phyloP scores from a whole-genome alignment of 2,797 vertebrate genomes.

The Cercopithecus mitis region DNA sequence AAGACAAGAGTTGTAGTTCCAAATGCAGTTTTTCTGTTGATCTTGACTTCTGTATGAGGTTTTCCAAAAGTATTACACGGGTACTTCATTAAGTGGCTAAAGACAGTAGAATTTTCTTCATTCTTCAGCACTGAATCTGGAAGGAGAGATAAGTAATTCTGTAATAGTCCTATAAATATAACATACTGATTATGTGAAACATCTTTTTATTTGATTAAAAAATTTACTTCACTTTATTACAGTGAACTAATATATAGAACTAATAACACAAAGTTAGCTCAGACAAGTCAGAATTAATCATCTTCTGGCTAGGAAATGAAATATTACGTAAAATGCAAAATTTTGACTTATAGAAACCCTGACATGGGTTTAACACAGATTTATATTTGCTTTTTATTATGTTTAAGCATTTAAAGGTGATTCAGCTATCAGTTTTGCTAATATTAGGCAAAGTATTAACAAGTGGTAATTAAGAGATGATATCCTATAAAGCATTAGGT shows the following conservation, averaged over 20 bases:
- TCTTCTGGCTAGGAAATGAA: background rate
- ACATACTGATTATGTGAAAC: background rate
- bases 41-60: slow-evolving; percentile 89
- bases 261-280: background rate
- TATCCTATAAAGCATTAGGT: background rate
- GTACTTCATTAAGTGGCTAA: slow-evolving; percentile 89
- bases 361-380: background rate
- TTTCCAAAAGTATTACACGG: slow-evolving; percentile 92
- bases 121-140: slow-evolving; percentile 82
- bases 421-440: background rate
- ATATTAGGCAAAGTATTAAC: background rate
- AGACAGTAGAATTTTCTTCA: slow-evolving; percentile 78
- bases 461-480: background rate
- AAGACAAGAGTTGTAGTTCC: slow-evolving; percentile 93
- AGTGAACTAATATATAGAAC: background rate
- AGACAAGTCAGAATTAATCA: background rate
- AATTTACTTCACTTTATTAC: background rate
- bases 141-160: slow-evolving; percentile 58
- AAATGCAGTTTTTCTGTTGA: slow-evolving; percentile 92
- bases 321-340: background rate
- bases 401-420: background rate
- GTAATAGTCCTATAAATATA: background rate
- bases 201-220: background rate
- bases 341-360: background rate
- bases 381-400: background rate